Evolutionary conservation across 2,113 vertebrate species (phyloP).

Genomic region (Myanophis thanlyinensis): DNA sequence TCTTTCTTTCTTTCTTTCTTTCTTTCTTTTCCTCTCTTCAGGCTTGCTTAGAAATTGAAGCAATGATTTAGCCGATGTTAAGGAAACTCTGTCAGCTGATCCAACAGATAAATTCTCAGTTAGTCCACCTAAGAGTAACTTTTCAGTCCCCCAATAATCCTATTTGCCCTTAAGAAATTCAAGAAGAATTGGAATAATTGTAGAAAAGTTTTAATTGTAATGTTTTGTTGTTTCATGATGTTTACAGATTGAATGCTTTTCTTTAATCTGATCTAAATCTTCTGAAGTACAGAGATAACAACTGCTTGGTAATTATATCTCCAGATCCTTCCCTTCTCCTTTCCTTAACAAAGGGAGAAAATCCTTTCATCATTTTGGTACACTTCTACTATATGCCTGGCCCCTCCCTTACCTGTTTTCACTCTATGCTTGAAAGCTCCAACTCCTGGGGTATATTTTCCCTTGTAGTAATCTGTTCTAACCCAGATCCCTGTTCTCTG

Average conservation of each 20-base stretch:
- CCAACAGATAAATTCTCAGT: neutral
- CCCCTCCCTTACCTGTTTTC: neutral
- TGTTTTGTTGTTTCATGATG: neutral
- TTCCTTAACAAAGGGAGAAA: neutral
- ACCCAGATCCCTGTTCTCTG: neutral
- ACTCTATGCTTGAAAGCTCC: neutral
- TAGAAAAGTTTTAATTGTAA: too few species aligned
- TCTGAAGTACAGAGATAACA: neutral
- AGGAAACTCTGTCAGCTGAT: neutral
- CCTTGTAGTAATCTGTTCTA: neutral
- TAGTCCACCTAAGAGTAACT: neutral
- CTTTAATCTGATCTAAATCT: neutral
- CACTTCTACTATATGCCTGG: neutral
- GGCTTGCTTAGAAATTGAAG: neutral
- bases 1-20: neutral
- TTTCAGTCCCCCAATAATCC: neutral
- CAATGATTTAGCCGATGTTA: neutral
- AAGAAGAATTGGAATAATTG: neutral
- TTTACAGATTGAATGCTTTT: neutral
- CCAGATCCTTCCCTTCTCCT: neutral
- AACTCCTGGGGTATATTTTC: neutral
- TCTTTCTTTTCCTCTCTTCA: neutral
- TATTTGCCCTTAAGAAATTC: neutral
- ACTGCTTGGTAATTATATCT: neutral
- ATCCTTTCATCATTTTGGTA: neutral